Evolutionary conservation across 2,888 invertebrate genomes (phyloP).

Genomic region (Lasioglossum malachurum): DNA sequence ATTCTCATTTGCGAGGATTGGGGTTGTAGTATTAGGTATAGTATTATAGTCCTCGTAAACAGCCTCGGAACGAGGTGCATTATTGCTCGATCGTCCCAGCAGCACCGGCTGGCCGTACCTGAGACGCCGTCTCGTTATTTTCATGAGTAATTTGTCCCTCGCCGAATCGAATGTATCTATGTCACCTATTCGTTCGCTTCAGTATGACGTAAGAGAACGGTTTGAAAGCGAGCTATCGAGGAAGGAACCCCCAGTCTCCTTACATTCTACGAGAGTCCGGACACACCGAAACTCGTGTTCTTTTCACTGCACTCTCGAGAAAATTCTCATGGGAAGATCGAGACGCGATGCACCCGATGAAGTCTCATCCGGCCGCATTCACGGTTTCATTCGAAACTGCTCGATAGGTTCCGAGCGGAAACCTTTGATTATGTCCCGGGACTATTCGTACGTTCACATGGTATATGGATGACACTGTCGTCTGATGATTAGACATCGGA

Average conservation of each 20-base stretch:
- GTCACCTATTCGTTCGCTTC: neutral
- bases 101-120: neutral
- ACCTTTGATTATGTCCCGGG: neutral
- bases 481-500: too few species aligned
- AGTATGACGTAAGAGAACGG: neutral
- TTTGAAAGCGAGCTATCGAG: neutral
- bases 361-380: neutral
- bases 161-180: neutral
- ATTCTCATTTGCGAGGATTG: neutral
- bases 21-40: neutral
- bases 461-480: too few species aligned
- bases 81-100: neutral
- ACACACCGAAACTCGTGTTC: neutral
- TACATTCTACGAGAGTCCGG: neutral
- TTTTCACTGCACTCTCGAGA: neutral
- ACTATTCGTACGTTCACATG: neutral
- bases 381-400: neutral
- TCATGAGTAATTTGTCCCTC: neutral
- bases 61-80: neutral
- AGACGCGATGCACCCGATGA: neutral
- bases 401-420: neutral
- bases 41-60: neutral
- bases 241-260: neutral
- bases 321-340: neutral
- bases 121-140: neutral